Evolutionary conservation across 1,140 invertebrate species (phyloP).

Genomic region (Carcinoscorpius rotundicauda): DNA sequence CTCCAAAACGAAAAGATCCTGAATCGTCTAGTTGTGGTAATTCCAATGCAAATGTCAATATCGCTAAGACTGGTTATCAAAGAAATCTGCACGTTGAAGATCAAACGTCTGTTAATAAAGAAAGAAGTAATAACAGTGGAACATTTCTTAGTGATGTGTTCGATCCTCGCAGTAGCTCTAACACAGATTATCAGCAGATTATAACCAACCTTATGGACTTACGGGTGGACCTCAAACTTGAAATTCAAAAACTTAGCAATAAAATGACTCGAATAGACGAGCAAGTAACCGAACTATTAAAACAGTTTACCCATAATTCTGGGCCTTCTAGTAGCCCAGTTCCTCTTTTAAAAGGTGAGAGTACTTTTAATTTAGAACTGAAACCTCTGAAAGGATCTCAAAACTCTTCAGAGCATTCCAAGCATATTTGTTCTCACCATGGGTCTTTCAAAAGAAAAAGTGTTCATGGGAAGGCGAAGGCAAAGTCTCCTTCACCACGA

Average conservation of each 20-base stretch:
- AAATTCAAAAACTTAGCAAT: slow-evolving; percentile 69
- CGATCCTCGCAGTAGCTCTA: background rate
- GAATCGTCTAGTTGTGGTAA: slow-evolving; percentile 11
- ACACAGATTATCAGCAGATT: slow-evolving; percentile 53
- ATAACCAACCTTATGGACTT: slow-evolving; percentile 72
- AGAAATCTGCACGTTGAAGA: background rate
- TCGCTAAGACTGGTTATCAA: background rate
- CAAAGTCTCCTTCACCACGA: slow-evolving; percentile 8
- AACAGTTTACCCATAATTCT: slow-evolving; percentile 5
- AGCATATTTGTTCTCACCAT: too few species aligned
- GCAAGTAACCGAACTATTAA: slow-evolving; percentile 46
- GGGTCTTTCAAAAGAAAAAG: slow-evolving; percentile 9
- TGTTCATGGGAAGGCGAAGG: slow-evolving; percentile 7
- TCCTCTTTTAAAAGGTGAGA: slow-evolving; percentile 13
- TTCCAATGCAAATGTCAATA: slow-evolving; percentile 2
- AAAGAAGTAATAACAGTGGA: slow-evolving; percentile 1
- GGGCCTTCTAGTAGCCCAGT: background rate
- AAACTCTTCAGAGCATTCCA: too few species aligned
- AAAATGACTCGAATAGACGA: slow-evolving; percentile 70
- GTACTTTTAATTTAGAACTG: background rate
- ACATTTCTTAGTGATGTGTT: background rate
- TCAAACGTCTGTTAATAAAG: background rate
- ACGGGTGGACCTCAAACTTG: slow-evolving; percentile 71
- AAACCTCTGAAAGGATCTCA: too few species aligned
- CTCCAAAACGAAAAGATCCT: background rate